phyloP scores from a whole-genome alignment of 2,797 vertebrate species.

The Erpetoichthys calabaricus region DNA sequence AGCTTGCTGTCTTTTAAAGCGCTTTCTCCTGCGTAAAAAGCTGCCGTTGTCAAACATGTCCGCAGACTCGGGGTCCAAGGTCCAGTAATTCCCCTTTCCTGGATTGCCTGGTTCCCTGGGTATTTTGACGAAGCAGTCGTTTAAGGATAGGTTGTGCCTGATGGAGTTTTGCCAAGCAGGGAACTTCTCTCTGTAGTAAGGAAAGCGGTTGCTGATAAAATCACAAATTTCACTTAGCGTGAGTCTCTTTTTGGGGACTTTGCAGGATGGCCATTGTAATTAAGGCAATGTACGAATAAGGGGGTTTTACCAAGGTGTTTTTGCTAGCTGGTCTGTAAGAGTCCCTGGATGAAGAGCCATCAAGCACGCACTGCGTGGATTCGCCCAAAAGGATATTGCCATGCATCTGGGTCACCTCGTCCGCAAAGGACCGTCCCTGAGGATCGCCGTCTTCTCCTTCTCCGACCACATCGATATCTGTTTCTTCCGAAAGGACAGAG shows the following conservation, averaged over 20 bases:
- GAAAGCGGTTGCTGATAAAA: constrained; percentile 76
- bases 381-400: constrained; percentile 55
- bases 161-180: constrained; percentile 83
- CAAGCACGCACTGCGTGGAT: constrained; percentile 40
- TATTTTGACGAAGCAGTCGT: constrained; percentile 79
- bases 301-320: constrained; percentile 74
- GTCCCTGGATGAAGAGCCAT: constrained; percentile 43
- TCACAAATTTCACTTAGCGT: constrained; percentile 77
- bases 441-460: constrained; percentile 72
- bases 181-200: constrained; percentile 79
- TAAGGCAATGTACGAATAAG: constrained; percentile 86
- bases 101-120: constrained; percentile 77
- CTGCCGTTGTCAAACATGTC: constrained; percentile 92
- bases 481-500: constrained; percentile 80
- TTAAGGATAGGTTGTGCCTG: constrained; percentile 72
- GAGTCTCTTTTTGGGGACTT: constrained; percentile 75
- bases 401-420: constrained; percentile 62
- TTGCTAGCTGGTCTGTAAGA: constrained; percentile 53
- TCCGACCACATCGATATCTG: constrained; percentile 87
- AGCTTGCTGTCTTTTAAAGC: constrained; percentile 80
- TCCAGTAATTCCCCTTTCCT: constrained; percentile 84
- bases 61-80: constrained; percentile 77
- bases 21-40: constrained; percentile 74
- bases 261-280: constrained; percentile 93
- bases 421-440: constrained; percentile 53